Conservation (phyloP, 1,140 invertebrate genomes). For the Maniola jurtina region DNA sequence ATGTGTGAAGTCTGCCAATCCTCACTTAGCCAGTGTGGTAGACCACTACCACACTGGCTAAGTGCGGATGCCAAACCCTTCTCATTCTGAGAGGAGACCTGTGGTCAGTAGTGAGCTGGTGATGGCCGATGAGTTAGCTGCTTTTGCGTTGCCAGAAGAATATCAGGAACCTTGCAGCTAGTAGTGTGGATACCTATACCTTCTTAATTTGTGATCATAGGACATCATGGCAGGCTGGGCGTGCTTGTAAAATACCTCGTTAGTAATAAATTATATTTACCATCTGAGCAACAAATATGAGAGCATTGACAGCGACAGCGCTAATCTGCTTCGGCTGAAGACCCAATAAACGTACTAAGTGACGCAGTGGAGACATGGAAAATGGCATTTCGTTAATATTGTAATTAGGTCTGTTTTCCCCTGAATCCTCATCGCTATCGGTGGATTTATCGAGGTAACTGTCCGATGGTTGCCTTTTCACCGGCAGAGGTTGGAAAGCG, state of each 20-base stretch:
- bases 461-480: constrained; percentile 34
- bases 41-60: too few relatives aligned
- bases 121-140: too few relatives aligned
- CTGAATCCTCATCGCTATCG: constrained; percentile 34
- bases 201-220: neutral
- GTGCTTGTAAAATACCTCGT: neutral
- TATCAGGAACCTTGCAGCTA: neutral
- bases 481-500: constrained; percentile 53
- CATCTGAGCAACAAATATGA: constrained; percentile 91
- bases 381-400: constrained; percentile 45
- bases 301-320: constrained; percentile 88
- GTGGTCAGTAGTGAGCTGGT: too few relatives aligned
- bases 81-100: too few relatives aligned
- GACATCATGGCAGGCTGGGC: neutral
- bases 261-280: constrained; percentile 66
- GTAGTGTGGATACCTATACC: too few relatives aligned
- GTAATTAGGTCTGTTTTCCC: constrained; percentile 43
- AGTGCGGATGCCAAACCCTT: too few relatives aligned
- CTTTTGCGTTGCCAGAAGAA: too few relatives aligned
- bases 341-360: constrained; percentile 85
- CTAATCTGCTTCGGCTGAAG: constrained; percentile 86
- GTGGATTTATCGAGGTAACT: constrained; percentile 17
- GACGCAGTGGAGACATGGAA: constrained; percentile 50
- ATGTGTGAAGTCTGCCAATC: too few relatives aligned
- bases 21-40: too few relatives aligned